Conservation (phyloP, 1,140 invertebrate genomes). For the Drosophila miranda region DNA sequence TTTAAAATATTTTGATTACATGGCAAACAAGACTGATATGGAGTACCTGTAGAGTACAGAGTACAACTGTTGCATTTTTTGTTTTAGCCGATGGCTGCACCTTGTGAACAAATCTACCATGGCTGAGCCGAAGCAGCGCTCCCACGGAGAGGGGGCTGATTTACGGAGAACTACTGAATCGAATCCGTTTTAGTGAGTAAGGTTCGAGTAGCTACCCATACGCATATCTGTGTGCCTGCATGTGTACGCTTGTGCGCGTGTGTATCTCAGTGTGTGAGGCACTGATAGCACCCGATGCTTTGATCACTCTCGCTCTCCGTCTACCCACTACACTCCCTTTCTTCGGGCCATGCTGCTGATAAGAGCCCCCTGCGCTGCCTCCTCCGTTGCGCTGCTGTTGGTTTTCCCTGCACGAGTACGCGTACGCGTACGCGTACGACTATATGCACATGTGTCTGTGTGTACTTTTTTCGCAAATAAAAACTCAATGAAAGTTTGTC, state of each 20-base stretch:
- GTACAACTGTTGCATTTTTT: too few relatives aligned
- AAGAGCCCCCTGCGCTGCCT: slow-evolving; percentile 25
- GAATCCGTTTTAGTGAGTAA: slow-evolving; percentile 73
- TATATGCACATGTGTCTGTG: slow-evolving; percentile 6
- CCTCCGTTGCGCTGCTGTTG: background rate
- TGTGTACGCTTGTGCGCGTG: too few relatives aligned
- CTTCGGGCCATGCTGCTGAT: slow-evolving; percentile 43
- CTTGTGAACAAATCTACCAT: too few relatives aligned
- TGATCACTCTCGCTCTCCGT: slow-evolving; percentile 54
- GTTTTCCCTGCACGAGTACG: too few relatives aligned
- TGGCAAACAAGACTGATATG: too few relatives aligned
- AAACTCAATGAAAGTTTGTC: slow-evolving; percentile 76
- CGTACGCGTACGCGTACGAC: too few relatives aligned
- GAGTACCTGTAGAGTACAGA: too few relatives aligned
- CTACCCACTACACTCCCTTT: slow-evolving; percentile 19
- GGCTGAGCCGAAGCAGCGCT: too few relatives aligned
- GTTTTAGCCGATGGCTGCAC: too few relatives aligned
- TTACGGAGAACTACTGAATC: slow-evolving; percentile 12
- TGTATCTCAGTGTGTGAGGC: slow-evolving; percentile 8
- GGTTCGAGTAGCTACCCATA: slow-evolving; percentile 26
- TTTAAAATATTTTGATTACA: too few relatives aligned
- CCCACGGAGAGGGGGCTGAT: too few relatives aligned
- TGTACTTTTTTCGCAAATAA: slow-evolving; percentile 64
- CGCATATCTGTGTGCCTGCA: background rate
- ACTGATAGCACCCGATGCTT: slow-evolving; percentile 21